Evolutionary conservation across 2,113 vertebrate genomes (phyloP), one percentile per base, ranked within the genome.

Genomic region (Dolichallabes microphthalmus): DNA sequence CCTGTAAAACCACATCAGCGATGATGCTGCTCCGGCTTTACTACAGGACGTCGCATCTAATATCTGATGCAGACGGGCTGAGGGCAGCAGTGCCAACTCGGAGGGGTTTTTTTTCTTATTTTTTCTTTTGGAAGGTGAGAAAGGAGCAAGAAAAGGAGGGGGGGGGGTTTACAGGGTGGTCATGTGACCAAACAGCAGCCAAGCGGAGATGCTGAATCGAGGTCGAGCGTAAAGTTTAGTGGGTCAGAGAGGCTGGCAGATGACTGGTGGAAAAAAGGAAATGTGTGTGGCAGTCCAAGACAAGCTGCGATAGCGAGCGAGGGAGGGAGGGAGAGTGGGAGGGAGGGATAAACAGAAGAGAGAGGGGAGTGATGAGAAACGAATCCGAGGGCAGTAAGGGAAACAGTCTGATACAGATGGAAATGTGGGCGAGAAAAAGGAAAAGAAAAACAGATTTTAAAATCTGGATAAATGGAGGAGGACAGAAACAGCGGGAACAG

Each of bases 241-340:
- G 73, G 83, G 83, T 88, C 83, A 88, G 79, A 84, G 19, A 80
- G 52, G 63, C 73, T 85, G 63, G 73, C 35, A 35, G 32, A 78
- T 53, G 52, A 76, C 80, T 57, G 58, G 78, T 15, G n/a, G 20
- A 45, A 27, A 25, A 55, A 25, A 69, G 69, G 63, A 32, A 32
- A 45, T 92, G 90, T 91, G 91, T 92, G 87, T 89, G 90, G 91
- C 87, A 88, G 88, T 92, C 89, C 91, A 86, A 90, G 91, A 90
- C 88, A 90, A 90, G 90, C 89, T 90, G 87, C 90, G 88, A 85
- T 17, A 4, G 45, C 45, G 27, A 25, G 76, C 35, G 88, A 86
- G 88, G 86, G 81, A 80, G 86, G 80, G 76, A 86, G 86, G 82
- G 79, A 80, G 87, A 82, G 73, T 76, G 35, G 82, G 87, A 76